Evolutionary conservation across 1,140 invertebrate genomes (phyloP).

Genomic region (Myzus persicae): DNA sequence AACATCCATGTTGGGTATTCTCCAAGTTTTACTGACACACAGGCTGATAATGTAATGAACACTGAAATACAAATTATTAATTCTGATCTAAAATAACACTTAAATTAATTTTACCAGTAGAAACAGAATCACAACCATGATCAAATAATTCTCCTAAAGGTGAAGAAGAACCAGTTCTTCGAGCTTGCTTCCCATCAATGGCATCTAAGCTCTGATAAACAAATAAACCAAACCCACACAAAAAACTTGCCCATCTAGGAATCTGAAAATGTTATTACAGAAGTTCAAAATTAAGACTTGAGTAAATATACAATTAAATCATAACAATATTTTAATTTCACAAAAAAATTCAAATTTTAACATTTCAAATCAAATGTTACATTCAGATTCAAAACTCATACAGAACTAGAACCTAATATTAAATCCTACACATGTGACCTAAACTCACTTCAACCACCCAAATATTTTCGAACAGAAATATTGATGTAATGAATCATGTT

Average conservation of each 20-base stretch:
- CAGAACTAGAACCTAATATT: not conserved
- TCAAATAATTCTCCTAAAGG: conserved; percentile 98
- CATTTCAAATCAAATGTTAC: not conserved
- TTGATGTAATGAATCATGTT: too few relatives aligned
- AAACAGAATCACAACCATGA: conserved; percentile 98
- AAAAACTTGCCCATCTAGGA: conserved; percentile 89
- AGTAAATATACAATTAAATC: not conserved
- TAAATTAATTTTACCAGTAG: conserved; percentile 71
- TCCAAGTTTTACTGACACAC: conserved; percentile 90
- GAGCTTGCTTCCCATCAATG: conserved; percentile 99
- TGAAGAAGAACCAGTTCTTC: conserved; percentile 89
- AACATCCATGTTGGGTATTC: conserved; percentile 92
- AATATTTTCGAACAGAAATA: not conserved
- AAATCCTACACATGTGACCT: not conserved
- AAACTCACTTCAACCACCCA: not conserved
- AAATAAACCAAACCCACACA: conserved; percentile 94
- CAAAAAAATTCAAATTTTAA: not conserved
- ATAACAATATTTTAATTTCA: not conserved
- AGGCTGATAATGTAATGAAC: conserved; percentile 93
- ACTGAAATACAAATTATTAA: conserved; percentile 69
- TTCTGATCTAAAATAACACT: not conserved
- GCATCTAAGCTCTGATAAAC: conserved; percentile 99
- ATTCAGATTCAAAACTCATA: not conserved
- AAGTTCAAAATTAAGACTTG: not conserved
- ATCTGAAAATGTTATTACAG: conserved; percentile 69